A percentile compares a stretch with the other conserved stretches of the same genome.
These are phyloP conservation scores for Petromus typicus DNA, from an alignment of 2,113 vertebrate genomes.

Conservation along the genomic window DNA sequence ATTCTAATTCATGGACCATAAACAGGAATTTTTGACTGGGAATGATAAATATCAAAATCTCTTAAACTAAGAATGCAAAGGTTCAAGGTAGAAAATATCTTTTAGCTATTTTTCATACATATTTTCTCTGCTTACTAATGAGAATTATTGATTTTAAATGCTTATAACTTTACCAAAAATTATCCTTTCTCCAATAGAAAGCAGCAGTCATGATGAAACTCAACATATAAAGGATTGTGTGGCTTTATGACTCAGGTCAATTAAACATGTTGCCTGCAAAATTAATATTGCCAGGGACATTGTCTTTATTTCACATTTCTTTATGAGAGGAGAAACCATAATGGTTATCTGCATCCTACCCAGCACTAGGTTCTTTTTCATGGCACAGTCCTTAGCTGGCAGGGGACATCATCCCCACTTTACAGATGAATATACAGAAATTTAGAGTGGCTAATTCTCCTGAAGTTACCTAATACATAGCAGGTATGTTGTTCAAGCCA, in stretches of 20 bases:
- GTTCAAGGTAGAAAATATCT: background rate
- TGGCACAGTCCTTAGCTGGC: background rate
- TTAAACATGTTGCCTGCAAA: constrained; percentile 4
- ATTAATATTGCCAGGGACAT: background rate
- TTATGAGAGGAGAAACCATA: background rate
- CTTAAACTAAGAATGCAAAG: background rate
- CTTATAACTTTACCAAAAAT: background rate
- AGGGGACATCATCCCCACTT: background rate
- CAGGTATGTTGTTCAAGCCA: background rate
- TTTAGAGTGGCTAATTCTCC: background rate
- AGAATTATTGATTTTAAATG: background rate
- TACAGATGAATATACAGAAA: background rate
- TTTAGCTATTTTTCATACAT: background rate
- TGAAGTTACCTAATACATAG: background rate
- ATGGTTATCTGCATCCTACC: accelerated
- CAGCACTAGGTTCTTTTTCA: accelerated
- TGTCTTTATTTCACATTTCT: background rate
- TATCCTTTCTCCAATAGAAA: background rate
- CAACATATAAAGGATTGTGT: too few relatives aligned
- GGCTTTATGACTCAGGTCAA: background rate
- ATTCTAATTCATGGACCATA: background rate
- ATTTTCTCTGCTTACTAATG: background rate
- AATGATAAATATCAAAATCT: background rate
- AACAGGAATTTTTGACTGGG: constrained; percentile 5
- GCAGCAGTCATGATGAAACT: background rate